Conservation (phyloP, 2,888 invertebrate species). For the Chymomyza procnemis region DNA sequence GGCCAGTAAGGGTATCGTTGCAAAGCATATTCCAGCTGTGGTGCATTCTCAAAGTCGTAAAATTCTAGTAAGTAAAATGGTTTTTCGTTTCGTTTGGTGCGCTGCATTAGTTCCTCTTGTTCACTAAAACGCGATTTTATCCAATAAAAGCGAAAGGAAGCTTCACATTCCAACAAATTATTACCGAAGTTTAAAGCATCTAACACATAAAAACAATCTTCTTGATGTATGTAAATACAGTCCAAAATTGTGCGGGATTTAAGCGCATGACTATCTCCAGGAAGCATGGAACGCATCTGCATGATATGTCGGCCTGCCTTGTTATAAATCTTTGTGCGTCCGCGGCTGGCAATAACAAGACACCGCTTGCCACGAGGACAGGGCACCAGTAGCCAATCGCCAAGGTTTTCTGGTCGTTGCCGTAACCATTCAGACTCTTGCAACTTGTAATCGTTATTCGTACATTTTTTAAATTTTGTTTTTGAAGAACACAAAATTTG, state of each 20-base stretch:
- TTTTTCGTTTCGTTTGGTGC: conserved; percentile 50
- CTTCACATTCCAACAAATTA: conserved; percentile 75
- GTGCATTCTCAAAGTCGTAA: conserved; percentile 67
- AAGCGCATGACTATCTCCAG: conserved; percentile 61
- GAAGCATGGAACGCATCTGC: conserved; percentile 78
- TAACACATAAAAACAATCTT: conserved; percentile 84
- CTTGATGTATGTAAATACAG: conserved; percentile 85
- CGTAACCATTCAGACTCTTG: conserved; percentile 97
- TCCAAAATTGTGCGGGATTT: conserved; percentile 83
- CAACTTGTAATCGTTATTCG: conserved; percentile 78
- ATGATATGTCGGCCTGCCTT: conserved; percentile 82
- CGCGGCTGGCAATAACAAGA: conserved; percentile 88
- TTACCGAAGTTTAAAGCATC: conserved; percentile 82
- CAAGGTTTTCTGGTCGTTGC: conserved; percentile 88
- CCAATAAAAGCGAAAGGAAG: conserved; percentile 92
- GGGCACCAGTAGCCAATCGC: conserved; percentile 86
- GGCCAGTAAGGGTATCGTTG: conserved; percentile 71
- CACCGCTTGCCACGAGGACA: conserved; percentile 91
- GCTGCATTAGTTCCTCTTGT: conserved; percentile 41
- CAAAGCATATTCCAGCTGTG: conserved; percentile 52
- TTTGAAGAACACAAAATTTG: not conserved
- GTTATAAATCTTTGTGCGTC: conserved; percentile 83
- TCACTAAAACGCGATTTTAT: conserved; percentile 86
- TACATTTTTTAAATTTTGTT: conserved; percentile 3
- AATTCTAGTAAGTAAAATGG: conserved; percentile 59